A percentile compares a stretch with the other conserved stretches of the same genome.
phyloP scores from a whole-genome alignment of 2,797 vertebrate species.

The Hydrophis major region DNA sequence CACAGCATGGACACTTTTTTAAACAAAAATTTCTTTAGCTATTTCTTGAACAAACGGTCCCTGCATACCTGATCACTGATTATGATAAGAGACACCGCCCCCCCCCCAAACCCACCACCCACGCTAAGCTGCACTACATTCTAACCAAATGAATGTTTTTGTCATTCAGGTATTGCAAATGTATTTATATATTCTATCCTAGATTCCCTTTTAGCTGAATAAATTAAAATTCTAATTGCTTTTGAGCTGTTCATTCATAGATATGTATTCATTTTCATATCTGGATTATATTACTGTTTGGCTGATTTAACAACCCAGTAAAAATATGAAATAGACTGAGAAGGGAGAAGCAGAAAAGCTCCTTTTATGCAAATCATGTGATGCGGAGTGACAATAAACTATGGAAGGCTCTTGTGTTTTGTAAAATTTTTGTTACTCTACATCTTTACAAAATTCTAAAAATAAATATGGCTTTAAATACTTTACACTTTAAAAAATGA shows the following conservation, averaged over 20 bases:
- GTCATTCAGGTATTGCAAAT: background rate
- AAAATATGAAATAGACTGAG: conserved; percentile 23
- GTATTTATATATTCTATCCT: background rate
- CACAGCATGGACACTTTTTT: background rate
- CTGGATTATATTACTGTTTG: conserved; percentile 16
- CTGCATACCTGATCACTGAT: background rate
- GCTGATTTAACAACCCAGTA: conserved; percentile 17
- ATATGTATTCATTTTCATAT: background rate
- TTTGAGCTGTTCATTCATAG: background rate
- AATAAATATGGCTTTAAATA: background rate
- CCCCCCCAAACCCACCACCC: background rate
- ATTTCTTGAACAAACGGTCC: background rate
- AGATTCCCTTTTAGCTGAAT: background rate
- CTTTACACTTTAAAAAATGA: background rate
- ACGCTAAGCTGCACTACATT: background rate
- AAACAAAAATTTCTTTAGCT: background rate
- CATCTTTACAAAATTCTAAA: background rate
- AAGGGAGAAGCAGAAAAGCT: conserved; percentile 30
- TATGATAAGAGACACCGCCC: background rate
- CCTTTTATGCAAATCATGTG: conserved; percentile 37
- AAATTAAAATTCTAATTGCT: background rate
- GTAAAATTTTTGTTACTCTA: background rate
- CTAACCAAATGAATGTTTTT: background rate
- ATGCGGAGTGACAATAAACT: conserved; percentile 13
- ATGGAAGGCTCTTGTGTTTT: background rate